Base-by-base conservation (phyloP, 2,797 vertebrate genomes). In the Bradypodion ventrale region DNA sequence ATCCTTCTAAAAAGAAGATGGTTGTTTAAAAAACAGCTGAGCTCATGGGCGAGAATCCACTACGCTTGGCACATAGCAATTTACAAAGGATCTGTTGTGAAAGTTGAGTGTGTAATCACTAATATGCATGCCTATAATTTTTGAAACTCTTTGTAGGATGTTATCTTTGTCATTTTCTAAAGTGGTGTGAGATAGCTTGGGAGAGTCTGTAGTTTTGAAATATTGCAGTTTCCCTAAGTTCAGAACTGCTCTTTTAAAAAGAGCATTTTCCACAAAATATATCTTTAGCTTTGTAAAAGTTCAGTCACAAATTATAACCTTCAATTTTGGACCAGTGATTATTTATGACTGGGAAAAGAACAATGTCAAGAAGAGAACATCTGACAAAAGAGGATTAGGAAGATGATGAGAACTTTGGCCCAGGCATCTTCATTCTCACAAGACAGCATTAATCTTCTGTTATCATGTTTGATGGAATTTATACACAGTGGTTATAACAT, bases 251-350 rank as follows among this genome's bases (percentile, higher is more conserved):
- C 83, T 95, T 93, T 89, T 88, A 91, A 93, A 89, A 87, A 93
- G 89, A 92, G 88, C 92, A 85, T 89, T 92, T 62, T 87, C 84
- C 85, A 93, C 90, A 88, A 91, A 90, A 90, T 91, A 78, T 94
- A 92, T 95, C 84, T 94, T 96, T 95, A 94, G 93, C 91, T 91
- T 88, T 88, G 92, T 93, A 90, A 93, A 91, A 56, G 89, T 93
- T 87, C 90, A 94, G 92, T 94, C 93, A 59, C 94, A 95, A 92
- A 95, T 96, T 95, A 95, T 85, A 95, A 84, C 81, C 80, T 89
- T 92, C 86, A 84, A 7, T 42, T 94, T 66, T 93, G 90, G 86
- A 27, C 44, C 89, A 88, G 75, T 88, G 90, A 83, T 90, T 90
- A 91, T 91, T 92, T 93, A 90, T 90, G 87, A 23, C 42, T 86